Conservation (phyloP, 2,797 vertebrate species). For the Sebastes itinus region DNA sequence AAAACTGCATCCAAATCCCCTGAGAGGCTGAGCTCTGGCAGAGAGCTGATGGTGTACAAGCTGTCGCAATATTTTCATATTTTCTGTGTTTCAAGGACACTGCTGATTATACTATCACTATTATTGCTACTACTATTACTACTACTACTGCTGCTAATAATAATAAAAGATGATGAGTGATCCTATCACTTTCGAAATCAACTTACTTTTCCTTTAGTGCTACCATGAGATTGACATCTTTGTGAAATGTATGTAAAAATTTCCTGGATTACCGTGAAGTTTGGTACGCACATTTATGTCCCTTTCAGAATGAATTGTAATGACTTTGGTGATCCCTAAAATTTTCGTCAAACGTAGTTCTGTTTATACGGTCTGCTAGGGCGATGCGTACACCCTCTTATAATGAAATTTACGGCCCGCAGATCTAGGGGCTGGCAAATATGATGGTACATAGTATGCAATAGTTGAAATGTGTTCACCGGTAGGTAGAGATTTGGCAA, state of each 20-base stretch:
- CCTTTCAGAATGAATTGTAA: neutral
- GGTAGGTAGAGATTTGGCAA: no score
- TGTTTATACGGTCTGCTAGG: no score
- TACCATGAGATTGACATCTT: neutral
- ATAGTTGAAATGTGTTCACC: no score
- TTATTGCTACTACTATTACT: neutral
- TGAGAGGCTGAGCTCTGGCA: conserved; percentile 12
- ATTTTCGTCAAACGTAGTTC: neutral
- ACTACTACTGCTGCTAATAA: neutral
- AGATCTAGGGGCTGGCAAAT: no score
- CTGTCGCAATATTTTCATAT: conserved; percentile 19
- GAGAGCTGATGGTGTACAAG: conserved; percentile 25
- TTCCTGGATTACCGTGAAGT: neutral
- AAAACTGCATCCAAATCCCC: conserved; percentile 26
- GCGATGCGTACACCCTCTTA: no score
- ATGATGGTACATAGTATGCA: no score
- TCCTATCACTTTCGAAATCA: neutral
- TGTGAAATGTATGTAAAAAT: no score
- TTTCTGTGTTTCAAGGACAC: neutral
- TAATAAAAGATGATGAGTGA: neutral
- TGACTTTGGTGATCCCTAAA: neutral
- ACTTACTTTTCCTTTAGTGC: neutral
- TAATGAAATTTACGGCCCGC: no score
- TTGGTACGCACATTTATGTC: neutral
- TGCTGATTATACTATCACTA: neutral